Evolutionary conservation across 2,113 vertebrate species (phyloP), one percentile per base, ranked within the genome.

Genomic region (Thinocorus orbignyianus): DNA sequence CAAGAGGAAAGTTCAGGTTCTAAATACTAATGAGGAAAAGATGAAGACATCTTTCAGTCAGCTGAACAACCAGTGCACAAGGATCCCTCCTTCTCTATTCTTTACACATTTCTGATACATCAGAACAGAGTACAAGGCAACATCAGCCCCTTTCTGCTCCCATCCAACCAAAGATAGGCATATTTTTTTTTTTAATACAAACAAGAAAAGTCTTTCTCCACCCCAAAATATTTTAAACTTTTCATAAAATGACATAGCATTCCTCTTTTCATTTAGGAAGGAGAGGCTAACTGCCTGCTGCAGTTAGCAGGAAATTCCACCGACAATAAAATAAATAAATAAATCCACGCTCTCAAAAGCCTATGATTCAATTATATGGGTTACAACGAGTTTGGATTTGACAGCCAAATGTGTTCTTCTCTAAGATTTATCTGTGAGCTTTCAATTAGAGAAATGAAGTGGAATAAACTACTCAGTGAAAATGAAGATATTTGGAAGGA

Each of bases 231-330:
- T 89, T 93, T 89, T 71, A 92, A 96, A 72, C 28, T 74, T 91
- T 73, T 86, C 81, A 90, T 81, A 91, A 92, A 90, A 95, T 52
- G 57, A 91, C 41, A 81, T 16, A 81, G 88, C 69, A 89, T 93
- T 93, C 81, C 61, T 90, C 79, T 91, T 44, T 64, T 68, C 17
- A 54, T 86, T 93, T 74, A 76, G 51, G 62, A 76, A 90, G 79
- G 55, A 88, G 76, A 82, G 82, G 68, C 68, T 64, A 92, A 86
- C 37, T 2, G 46, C 57, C 74, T 82, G 81, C 72, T 79, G 72
- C 77, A 78, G 81, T 87, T 94, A 89, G 65, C 83, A 95, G 91
- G 95, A 96, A 94, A 96, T 96, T 96, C 95, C 92, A 96, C 5
- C 81, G 48, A 89, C 77, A 88, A 94, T 86, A 88, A 93, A 94